Evolutionary conservation across 2,797 vertebrate genomes (phyloP).

Genomic region (Sebastes jordani): DNA sequence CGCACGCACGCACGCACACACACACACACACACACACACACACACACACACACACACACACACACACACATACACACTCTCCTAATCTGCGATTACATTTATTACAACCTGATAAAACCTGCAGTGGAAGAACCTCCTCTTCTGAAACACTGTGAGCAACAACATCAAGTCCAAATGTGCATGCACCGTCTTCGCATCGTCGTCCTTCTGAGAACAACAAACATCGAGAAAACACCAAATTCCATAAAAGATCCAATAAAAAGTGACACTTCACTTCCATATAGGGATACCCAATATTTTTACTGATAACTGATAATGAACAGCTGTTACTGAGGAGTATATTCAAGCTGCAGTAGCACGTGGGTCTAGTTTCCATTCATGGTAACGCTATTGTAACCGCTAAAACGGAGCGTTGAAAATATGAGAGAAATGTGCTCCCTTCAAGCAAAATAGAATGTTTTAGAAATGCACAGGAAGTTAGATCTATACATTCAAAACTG

Average conservation of each 20-base stretch:
- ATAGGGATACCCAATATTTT: background rate
- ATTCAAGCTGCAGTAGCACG: background rate
- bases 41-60: background rate
- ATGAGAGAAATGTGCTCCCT: background rate
- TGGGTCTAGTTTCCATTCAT: background rate
- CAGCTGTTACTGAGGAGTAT: background rate
- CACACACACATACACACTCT: conserved; percentile 21
- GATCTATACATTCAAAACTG: background rate
- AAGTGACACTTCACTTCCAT: background rate
- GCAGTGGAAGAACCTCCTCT: background rate
- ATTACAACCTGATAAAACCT: conserved; percentile 53
- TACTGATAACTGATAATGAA: background rate
- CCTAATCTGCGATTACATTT: conserved; percentile 62
- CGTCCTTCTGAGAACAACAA: background rate
- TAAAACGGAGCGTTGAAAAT: background rate
- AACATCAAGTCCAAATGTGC: background rate
- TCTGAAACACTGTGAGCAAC: background rate
- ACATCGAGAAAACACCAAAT: background rate
- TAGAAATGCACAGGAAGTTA: background rate
- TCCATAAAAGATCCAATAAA: background rate
- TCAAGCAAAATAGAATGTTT: background rate
- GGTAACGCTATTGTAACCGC: background rate
- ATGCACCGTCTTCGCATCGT: background rate
- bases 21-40: conserved; percentile 58
- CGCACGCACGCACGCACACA: conserved; percentile 41